These are phyloP conservation scores for Athene cunicularia DNA, from an alignment of 2,113 vertebrate species.

Conservation along the genomic window DNA sequence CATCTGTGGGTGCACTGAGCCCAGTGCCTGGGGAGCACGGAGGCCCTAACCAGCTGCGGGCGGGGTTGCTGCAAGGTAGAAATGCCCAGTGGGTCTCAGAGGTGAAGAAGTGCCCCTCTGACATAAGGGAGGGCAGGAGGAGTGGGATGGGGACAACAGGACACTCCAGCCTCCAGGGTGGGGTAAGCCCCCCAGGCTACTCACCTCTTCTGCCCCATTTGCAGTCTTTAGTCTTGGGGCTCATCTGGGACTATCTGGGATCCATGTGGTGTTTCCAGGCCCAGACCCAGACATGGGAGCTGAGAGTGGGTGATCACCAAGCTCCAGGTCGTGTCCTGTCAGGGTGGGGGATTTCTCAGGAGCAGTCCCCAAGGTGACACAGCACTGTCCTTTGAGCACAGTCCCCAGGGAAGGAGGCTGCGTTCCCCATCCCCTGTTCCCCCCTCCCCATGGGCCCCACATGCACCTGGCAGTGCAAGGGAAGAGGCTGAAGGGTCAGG, in stretches of 20 bases:
- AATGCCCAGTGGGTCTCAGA: neutral
- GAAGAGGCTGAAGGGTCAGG: neutral
- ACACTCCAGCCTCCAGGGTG: too few species aligned
- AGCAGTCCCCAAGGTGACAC: neutral
- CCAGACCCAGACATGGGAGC: neutral
- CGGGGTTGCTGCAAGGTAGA: neutral
- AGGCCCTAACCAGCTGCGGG: neutral
- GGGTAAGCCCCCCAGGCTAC: neutral
- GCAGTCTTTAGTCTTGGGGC: neutral
- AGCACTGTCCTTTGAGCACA: neutral
- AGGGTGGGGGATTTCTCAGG: accelerated
- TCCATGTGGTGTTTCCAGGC: neutral
- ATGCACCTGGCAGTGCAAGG: accelerated
- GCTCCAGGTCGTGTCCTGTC: neutral
- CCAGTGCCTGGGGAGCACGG: accelerated
- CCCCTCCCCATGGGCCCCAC: neutral
- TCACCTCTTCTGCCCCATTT: neutral
- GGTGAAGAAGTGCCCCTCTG: neutral
- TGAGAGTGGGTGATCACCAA: neutral
- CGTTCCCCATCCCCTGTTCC: neutral
- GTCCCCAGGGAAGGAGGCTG: neutral
- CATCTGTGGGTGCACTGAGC: neutral
- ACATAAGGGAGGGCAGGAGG: neutral
- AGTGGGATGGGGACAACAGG: neutral
- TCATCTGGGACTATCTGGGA: accelerated